A percentile compares a stretch with the other conserved stretches of the same genome.
Conservation (phyloP, 2,113 vertebrate species). For the Columba janthina region DNA sequence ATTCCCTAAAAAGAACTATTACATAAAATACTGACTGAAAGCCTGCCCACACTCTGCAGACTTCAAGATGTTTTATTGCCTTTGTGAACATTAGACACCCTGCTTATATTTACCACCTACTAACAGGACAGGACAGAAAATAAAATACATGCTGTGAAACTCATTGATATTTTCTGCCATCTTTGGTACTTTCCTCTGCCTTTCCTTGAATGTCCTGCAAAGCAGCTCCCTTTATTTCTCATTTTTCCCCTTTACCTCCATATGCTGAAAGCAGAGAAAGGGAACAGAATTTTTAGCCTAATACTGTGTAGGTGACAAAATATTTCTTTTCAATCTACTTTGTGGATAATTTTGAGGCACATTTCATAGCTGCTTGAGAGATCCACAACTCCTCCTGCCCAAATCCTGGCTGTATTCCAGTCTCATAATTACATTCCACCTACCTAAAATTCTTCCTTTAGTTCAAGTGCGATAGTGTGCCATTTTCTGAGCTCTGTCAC, state of each 20-base stretch:
- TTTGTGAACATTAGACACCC: background rate
- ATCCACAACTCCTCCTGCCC: background rate
- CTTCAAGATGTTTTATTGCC: background rate
- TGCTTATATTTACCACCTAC: background rate
- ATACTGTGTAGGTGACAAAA: background rate
- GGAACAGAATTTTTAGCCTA: background rate
- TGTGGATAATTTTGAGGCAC: background rate
- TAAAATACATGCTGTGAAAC: background rate
- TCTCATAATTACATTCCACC: background rate
- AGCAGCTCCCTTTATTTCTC: background rate
- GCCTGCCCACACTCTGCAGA: background rate
- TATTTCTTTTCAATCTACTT: background rate
- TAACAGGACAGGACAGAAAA: background rate
- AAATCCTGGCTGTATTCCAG: conserved; percentile 3
- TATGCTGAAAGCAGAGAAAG: background rate
- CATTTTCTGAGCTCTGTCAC: background rate
- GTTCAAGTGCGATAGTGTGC: background rate
- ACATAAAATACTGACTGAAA: conserved; percentile 6
- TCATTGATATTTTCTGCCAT: background rate
- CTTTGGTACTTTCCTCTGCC: background rate
- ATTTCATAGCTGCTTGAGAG: background rate
- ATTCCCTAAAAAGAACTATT: background rate
- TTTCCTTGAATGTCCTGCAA: background rate
- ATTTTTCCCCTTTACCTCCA: background rate
- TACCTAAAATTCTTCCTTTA: background rate